Evolutionary conservation across 2,888 invertebrate genomes (phyloP).

Genomic region (Conomelus anceps): DNA sequence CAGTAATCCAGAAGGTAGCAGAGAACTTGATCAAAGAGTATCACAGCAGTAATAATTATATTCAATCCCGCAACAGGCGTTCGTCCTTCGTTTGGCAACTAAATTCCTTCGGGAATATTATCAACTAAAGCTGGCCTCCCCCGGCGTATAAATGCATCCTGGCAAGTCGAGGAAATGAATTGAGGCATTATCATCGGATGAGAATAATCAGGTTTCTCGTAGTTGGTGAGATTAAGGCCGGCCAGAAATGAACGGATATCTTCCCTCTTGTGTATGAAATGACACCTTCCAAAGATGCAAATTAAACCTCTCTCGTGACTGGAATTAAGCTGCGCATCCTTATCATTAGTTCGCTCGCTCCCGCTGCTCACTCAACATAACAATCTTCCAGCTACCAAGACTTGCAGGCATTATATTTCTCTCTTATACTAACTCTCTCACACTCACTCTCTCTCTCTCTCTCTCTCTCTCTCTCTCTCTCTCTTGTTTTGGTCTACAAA

Average conservation of each 20-base stretch:
- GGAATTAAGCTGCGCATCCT: background rate
- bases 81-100: background rate
- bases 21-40: background rate
- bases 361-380: background rate
- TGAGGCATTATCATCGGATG: background rate
- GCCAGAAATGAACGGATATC: background rate
- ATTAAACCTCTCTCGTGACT: background rate
- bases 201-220: background rate
- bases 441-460: no score
- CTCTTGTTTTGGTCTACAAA: background rate
- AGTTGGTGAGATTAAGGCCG: background rate
- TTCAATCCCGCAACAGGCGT: background rate
- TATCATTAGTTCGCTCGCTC: background rate
- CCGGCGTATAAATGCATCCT: background rate
- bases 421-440: no score
- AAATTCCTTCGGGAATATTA: background rate
- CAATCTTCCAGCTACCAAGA: background rate
- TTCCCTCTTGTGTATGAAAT: background rate
- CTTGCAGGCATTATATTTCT: background rate
- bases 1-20: background rate
- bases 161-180: background rate
- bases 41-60: background rate
- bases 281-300: background rate
- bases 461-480: background rate
- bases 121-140: background rate